Conservation (phyloP, 2,113 vertebrate species). For the Pleuronectes platessa region DNA sequence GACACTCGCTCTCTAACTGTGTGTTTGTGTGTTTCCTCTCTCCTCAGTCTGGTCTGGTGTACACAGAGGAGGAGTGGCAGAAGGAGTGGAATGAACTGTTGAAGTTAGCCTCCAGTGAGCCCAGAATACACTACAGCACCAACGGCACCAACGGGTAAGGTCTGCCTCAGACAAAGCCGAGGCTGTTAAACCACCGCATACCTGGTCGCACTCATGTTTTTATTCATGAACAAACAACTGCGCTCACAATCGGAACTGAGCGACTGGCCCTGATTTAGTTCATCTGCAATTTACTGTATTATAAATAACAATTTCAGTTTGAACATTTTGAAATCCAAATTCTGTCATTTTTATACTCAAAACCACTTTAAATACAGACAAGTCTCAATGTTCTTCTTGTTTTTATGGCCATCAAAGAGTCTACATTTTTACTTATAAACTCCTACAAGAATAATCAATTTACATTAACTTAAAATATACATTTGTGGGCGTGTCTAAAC, state of each 20-base stretch:
- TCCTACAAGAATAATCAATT: background rate
- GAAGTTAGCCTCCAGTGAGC: conserved; percentile 92
- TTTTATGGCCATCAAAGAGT: too few relatives aligned
- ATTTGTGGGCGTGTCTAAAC: background rate
- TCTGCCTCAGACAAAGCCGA: conserved; percentile 39
- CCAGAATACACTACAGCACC: conserved; percentile 90
- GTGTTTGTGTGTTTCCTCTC: conserved; percentile 29
- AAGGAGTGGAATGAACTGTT: conserved; percentile 97
- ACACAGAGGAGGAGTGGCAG: conserved; percentile 98
- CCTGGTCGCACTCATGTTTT: conserved; percentile 57
- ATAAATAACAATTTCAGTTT: background rate
- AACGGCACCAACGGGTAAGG: conserved; percentile 87
- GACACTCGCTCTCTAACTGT: conserved; percentile 58
- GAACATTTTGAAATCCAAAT: too few relatives aligned
- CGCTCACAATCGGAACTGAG: conserved; percentile 15
- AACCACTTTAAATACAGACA: background rate
- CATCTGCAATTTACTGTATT: conserved; percentile 24
- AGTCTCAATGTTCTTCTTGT: background rate
- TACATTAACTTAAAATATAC: background rate
- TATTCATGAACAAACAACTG: conserved; percentile 54
- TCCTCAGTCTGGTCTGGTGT: conserved; percentile 93
- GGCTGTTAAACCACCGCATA: conserved; percentile 49
- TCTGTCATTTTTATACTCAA: background rate
- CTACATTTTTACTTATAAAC: too few relatives aligned
- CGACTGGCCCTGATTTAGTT: too few relatives aligned